Conservation (phyloP, 2,797 vertebrate genomes). For the Atherinosoma microstoma region DNA sequence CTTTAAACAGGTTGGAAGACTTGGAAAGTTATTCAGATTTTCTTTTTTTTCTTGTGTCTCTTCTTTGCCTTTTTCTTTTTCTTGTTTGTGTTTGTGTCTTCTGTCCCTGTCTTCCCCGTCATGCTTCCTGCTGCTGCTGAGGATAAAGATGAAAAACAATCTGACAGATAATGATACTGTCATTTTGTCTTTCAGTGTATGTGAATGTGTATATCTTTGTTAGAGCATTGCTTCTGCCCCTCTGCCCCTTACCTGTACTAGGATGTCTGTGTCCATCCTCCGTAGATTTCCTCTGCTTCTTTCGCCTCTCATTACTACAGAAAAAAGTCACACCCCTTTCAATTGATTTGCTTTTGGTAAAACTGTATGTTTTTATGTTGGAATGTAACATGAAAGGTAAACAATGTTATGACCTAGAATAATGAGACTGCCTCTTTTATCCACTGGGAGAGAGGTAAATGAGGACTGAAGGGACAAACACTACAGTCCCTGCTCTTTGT, state of each 20-base stretch:
- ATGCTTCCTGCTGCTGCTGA: conserved; percentile 74
- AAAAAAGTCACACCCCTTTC: conserved; percentile 25
- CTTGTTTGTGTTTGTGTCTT: conserved; percentile 88
- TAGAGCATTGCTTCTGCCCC: conserved; percentile 78
- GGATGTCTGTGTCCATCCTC: conserved; percentile 70
- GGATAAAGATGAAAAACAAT: conserved; percentile 27
- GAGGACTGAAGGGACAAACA: conserved; percentile 33
- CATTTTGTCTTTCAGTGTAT: conserved; percentile 1
- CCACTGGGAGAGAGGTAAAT: conserved; percentile 40
- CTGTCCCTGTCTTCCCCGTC: conserved; percentile 85
- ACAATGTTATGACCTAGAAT: conserved; percentile 4
- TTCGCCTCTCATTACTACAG: conserved; percentile 82
- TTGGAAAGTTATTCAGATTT: conserved; percentile 79
- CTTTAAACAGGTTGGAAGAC: conserved; percentile 38
- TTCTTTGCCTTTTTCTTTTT: conserved; percentile 87
- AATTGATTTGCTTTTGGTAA: conserved; percentile 24
- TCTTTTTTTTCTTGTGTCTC: conserved; percentile 76
- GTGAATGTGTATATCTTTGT: conserved; percentile 11
- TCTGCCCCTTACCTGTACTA: conserved; percentile 82
- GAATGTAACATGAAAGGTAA: conserved; percentile 21
- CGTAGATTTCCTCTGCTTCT: conserved; percentile 83
- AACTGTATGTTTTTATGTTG: conserved; percentile 20
- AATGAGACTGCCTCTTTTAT: conserved; percentile 20
- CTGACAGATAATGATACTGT: background rate
- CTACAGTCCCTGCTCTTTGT: conserved; percentile 22